Evolutionary conservation across 2,797 vertebrate species (phyloP).

Genomic region (Vireo griseus): DNA sequence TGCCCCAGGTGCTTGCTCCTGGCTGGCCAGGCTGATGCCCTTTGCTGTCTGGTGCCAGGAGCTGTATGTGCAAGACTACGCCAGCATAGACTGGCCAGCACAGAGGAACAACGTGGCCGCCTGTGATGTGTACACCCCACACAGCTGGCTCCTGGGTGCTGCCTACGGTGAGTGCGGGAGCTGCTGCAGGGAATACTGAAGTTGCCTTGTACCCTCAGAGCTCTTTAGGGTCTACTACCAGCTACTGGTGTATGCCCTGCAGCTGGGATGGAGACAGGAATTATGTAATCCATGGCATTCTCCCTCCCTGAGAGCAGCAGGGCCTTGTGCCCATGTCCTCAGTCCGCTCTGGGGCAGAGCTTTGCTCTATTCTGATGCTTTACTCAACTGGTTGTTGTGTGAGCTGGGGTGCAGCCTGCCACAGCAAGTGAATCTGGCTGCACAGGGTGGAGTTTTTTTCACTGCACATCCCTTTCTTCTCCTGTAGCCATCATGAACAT

Average conservation of each 20-base stretch:
- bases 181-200: background rate
- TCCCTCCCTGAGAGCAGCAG: background rate
- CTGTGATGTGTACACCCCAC: slow-evolving; percentile 88
- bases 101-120: slow-evolving; percentile 88
- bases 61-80: slow-evolving; percentile 89
- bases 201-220: background rate
- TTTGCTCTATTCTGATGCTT: background rate
- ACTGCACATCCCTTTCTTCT: background rate
- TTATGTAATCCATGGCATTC: background rate
- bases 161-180: slow-evolving; percentile 69
- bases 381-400: fast-evolving
- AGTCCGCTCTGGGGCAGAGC: background rate
- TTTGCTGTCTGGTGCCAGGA: slow-evolving; percentile 75
- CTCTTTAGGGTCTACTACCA: background rate
- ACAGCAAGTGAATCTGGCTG: background rate
- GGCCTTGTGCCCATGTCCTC: background rate
- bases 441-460: background rate
- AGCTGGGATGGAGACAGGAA: background rate
- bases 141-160: slow-evolving; percentile 82
- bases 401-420: background rate
- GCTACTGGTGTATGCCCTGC: background rate
- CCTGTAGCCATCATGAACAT: slow-evolving; percentile 79
- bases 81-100: slow-evolving; percentile 85
- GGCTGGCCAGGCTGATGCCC: background rate
- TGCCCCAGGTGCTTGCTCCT: background rate